Percentiles rank a stretch among this genome's conserved stretches.
These are phyloP conservation scores for Salvelinus alpinus DNA, from an alignment of 2,113 vertebrate species.

Conservation along the genomic window DNA sequence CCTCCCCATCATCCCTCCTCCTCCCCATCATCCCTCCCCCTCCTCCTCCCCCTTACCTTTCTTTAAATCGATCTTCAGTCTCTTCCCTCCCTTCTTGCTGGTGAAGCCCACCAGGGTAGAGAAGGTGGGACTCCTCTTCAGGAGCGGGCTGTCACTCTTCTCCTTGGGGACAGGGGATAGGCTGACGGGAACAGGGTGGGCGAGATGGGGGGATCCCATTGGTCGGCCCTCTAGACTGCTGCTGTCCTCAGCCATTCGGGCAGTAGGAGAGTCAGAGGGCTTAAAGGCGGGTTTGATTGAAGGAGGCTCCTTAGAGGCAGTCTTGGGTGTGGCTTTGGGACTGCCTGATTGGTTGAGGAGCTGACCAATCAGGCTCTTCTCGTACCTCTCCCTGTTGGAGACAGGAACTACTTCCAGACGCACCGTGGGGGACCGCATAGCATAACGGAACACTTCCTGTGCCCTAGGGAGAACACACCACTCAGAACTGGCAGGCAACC, in stretches of 20 bases:
- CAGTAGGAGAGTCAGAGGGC: constrained; percentile 56
- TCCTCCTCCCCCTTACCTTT: constrained; percentile 79
- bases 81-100: constrained; percentile 85
- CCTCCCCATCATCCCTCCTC: too few relatives aligned
- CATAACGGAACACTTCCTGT: constrained; percentile 92
- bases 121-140: constrained; percentile 73
- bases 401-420: constrained; percentile 83
- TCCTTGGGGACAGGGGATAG: constrained; percentile 62
- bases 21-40: too few relatives aligned
- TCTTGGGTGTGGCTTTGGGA: constrained; percentile 63
- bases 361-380: constrained; percentile 84
- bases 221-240: constrained; percentile 35
- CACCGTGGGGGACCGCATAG: constrained; percentile 84
- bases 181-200: constrained; percentile 3
- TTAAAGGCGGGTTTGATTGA: constrained; percentile 74
- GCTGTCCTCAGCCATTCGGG: constrained; percentile 50
- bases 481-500: neutral
- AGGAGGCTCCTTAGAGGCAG: constrained; percentile 70
- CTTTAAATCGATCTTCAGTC: constrained; percentile 90
- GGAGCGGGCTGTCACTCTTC: constrained; percentile 64
- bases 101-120: constrained; percentile 81
- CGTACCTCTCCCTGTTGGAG: constrained; percentile 84
- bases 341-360: constrained; percentile 70
- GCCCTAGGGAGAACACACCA: constrained; percentile 70
- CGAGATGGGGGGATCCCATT: neutral